Conservation (phyloP, 2,797 vertebrate species). For the Pseudocheirus occidentalis region DNA sequence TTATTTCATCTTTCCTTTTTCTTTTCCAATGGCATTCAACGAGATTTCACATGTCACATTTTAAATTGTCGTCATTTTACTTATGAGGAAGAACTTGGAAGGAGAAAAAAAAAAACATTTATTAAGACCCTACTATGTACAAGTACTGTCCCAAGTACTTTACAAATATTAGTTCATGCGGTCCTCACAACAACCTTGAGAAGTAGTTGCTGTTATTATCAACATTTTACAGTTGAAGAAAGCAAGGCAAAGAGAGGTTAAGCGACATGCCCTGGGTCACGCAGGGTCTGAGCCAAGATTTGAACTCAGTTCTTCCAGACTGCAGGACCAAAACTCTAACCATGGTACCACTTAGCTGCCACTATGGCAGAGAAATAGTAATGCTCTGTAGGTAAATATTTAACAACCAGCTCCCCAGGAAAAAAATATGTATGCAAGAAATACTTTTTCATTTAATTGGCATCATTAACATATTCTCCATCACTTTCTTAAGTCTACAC, state of each 20-base stretch:
- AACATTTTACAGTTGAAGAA: neutral
- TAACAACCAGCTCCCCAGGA: neutral
- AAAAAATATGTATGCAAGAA: neutral
- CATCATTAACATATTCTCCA: neutral
- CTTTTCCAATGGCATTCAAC: neutral
- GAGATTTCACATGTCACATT: neutral
- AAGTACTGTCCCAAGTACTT: neutral
- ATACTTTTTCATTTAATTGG: neutral
- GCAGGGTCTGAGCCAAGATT: neutral
- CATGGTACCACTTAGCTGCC: neutral
- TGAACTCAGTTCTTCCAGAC: neutral
- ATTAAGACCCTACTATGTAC: too few species aligned
- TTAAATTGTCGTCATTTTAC: neutral
- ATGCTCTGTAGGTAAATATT: neutral
- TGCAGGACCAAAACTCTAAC: neutral
- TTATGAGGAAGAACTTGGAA: neutral
- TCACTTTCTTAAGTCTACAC: neutral
- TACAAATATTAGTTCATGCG: neutral
- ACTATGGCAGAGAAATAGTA: neutral
- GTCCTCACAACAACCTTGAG: too few species aligned
- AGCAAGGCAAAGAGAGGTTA: neutral
- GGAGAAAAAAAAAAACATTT: neutral
- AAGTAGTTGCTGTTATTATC: too few species aligned
- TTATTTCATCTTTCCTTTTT: neutral
- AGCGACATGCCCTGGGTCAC: neutral